phyloP scores from a whole-genome alignment of 2,888 invertebrate species.

The Apamea epomidion region DNA sequence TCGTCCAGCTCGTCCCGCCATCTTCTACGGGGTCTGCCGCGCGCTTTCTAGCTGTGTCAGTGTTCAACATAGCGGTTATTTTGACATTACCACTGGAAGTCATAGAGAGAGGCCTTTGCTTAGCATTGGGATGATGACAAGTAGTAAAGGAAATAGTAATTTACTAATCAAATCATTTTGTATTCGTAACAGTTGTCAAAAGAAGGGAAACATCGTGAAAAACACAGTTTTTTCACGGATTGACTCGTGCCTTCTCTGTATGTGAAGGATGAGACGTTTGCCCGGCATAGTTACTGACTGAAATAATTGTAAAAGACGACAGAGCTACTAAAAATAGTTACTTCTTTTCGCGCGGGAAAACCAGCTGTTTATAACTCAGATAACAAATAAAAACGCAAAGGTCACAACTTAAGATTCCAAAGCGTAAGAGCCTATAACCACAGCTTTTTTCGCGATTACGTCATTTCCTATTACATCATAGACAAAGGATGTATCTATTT shows the following conservation, averaged over 20 bases:
- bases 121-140: no score
- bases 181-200: neutral
- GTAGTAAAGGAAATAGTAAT: no score
- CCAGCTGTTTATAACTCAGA: slow-evolving; percentile 14
- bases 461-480: slow-evolving; percentile 68
- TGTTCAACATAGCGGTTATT: no score
- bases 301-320: neutral
- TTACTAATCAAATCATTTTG: neutral
- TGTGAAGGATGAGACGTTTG: no score
- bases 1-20: no score
- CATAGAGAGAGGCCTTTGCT: no score
- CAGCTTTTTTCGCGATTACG: slow-evolving; percentile 65
- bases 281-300: neutral
- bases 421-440: slow-evolving; percentile 54
- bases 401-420: slow-evolving; percentile 55
- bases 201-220: neutral
- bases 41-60: no score
- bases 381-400: slow-evolving; percentile 30
- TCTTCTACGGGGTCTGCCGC: no score
- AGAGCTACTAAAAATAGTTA: neutral
- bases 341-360: slow-evolving; percentile 10
- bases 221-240: no score
- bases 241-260: neutral
- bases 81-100: no score
- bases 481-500: slow-evolving; percentile 59